Evolutionary conservation across 2,888 invertebrate species (phyloP).

Genomic region (Hololepta plana): DNA sequence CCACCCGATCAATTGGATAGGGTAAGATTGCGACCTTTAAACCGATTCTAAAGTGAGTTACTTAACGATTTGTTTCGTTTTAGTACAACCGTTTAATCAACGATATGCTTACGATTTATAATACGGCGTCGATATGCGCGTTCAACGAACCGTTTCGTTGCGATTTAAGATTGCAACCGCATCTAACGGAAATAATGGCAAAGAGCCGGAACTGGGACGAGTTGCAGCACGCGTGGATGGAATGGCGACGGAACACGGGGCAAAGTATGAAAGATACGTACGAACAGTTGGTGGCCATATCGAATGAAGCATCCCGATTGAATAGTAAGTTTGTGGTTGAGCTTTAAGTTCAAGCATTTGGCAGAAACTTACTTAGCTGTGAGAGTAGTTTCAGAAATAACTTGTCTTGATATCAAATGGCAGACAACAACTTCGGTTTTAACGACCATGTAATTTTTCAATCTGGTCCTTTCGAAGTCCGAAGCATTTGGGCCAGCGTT

Average conservation of each 20-base stretch:
- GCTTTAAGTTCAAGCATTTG: no score
- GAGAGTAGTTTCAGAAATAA: no score
- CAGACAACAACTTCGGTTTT: no score
- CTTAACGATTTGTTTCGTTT: constrained; percentile 14
- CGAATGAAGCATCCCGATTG: constrained; percentile 60
- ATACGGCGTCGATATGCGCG: constrained; percentile 67
- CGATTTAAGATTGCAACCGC: constrained; percentile 63
- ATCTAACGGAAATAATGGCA: constrained; percentile 61
- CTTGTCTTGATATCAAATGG: no score
- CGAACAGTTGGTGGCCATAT: constrained; percentile 59
- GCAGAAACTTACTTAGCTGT: no score
- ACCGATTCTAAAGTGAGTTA: constrained; percentile 1
- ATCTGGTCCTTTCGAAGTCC: no score
- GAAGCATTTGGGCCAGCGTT: no score
- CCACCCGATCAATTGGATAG: constrained; percentile 68
- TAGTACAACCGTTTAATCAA: constrained; percentile 78
- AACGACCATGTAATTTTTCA: no score
- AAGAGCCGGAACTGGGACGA: constrained; percentile 74
- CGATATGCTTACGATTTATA: constrained; percentile 77
- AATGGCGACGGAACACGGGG: constrained; percentile 76
- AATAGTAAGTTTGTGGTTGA: constrained; percentile 80
- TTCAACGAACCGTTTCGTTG: constrained; percentile 72
- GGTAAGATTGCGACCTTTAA: constrained; percentile 30
- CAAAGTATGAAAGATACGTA: constrained; percentile 60
- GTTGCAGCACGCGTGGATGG: constrained; percentile 72